phyloP scores from a whole-genome alignment of 2,113 vertebrate genomes.

The Rafetus swinhoei region DNA sequence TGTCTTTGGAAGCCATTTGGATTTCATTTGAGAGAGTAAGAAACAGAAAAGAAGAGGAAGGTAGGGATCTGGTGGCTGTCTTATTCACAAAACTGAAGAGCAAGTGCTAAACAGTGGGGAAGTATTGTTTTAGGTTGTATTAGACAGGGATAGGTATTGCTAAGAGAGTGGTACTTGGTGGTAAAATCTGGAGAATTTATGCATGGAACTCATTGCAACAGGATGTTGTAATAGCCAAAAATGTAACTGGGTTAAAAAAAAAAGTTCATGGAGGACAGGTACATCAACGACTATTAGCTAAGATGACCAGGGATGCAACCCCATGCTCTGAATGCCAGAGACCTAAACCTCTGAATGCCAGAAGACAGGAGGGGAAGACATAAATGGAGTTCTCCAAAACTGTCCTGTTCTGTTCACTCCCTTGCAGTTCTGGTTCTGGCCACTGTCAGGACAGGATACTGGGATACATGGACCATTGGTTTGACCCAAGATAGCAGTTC shows the following conservation, averaged over 20 bases:
- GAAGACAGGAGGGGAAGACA: background rate
- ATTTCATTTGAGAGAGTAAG: rapidly evolving
- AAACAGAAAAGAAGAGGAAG: background rate
- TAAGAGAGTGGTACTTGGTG: background rate
- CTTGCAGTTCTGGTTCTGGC: background rate
- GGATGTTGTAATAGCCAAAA: background rate
- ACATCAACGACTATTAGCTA: background rate
- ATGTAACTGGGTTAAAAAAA: too few relatives aligned
- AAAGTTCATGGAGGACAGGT: background rate
- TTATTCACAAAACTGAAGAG: background rate
- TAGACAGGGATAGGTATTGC: background rate
- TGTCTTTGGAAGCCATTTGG: background rate
- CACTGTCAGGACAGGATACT: background rate
- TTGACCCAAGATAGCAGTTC: background rate
- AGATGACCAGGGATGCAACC: background rate
- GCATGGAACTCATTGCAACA: background rate
- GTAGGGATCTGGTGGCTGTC: background rate
- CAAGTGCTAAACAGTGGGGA: background rate
- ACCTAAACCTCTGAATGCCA: background rate
- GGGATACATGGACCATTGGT: background rate
- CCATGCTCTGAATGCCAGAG: background rate
- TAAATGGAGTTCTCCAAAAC: too few relatives aligned
- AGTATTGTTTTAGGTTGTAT: background rate
- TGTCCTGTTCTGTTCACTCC: background rate
- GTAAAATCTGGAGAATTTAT: background rate